A percentile compares a stretch with the other conserved stretches of the same genome.
Evolutionary conservation across 2,797 vertebrate genomes (phyloP).

Genomic region (Columba guinea): DNA sequence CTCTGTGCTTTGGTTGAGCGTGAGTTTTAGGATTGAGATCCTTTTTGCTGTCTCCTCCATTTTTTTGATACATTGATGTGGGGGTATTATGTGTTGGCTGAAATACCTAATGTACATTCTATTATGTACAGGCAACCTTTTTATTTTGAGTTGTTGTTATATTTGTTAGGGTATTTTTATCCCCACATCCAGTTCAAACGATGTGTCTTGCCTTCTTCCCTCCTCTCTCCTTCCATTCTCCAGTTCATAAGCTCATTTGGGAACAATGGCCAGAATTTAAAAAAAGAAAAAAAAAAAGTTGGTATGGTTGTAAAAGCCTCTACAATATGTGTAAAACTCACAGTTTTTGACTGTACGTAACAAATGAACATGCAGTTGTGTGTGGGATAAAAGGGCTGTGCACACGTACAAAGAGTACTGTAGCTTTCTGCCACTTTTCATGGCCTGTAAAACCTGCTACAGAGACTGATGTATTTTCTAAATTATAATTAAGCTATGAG

Average conservation of each 20-base stretch:
- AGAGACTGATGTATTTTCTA: background rate
- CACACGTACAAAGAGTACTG: background rate
- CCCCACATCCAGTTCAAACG: accelerated
- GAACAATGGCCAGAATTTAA: background rate
- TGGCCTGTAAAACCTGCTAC: background rate
- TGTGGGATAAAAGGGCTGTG: background rate
- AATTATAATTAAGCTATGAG: background rate
- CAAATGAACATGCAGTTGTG: background rate
- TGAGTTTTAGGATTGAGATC: background rate
- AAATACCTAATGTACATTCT: background rate
- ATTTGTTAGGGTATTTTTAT: background rate
- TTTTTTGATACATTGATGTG: background rate
- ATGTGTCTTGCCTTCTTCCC: accelerated
- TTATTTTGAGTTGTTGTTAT: background rate
- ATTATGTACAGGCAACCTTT: background rate
- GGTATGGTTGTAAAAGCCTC: background rate
- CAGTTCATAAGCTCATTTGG: background rate
- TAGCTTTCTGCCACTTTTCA: background rate
- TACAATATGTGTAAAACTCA: background rate
- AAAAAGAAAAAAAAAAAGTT: background rate
- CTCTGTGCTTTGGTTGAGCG: accelerated
- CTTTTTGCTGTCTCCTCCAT: background rate
- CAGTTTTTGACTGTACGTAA: background rate
- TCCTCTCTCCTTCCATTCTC: accelerated
- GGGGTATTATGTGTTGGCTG: background rate